These are phyloP conservation scores for Rhingia campestris DNA, from an alignment of 2,888 invertebrate species.

Conservation along the genomic window DNA sequence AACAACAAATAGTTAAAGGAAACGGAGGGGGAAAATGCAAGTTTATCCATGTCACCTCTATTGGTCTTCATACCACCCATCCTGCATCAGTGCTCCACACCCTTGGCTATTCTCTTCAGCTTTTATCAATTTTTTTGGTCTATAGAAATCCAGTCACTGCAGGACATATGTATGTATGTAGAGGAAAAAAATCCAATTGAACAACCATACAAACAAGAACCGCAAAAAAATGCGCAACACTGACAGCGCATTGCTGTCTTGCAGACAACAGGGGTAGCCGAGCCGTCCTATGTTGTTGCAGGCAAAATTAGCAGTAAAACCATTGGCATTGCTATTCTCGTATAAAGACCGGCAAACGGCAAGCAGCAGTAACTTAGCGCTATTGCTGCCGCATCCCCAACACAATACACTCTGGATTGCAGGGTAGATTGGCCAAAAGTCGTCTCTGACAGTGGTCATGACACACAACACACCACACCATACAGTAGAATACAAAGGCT, in stretches of 20 bases:
- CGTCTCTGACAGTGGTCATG: conserved; percentile 67
- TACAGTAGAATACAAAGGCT: conserved; percentile 1
- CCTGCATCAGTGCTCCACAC: neutral
- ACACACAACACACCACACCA: conserved; percentile 32
- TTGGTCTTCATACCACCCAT: neutral
- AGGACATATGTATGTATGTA: conserved; percentile 45
- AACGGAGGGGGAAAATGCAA: conserved; percentile 49
- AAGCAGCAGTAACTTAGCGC: conserved; percentile 70
- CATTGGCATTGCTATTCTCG: conserved; percentile 28
- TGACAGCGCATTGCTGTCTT: conserved; percentile 71
- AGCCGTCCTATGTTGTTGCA: conserved; percentile 50
- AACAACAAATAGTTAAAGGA: neutral
- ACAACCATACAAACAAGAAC: conserved; percentile 43
- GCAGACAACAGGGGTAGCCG: conserved; percentile 56
- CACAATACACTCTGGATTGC: conserved; percentile 55
- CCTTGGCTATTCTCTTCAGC: neutral
- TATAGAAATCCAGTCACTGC: conserved; percentile 56
- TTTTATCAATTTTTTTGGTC: conserved; percentile 50
- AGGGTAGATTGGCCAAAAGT: conserved; percentile 59
- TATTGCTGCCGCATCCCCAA: conserved; percentile 68
- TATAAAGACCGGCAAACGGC: conserved; percentile 26
- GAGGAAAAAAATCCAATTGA: conserved; percentile 8
- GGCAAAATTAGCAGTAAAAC: conserved; percentile 69
- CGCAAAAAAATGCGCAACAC: conserved; percentile 74
- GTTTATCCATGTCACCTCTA: conserved; percentile 33